These are phyloP conservation scores for Tenthredo mesomela DNA, from an alignment of 2,888 invertebrate species.

Conservation along the genomic window DNA sequence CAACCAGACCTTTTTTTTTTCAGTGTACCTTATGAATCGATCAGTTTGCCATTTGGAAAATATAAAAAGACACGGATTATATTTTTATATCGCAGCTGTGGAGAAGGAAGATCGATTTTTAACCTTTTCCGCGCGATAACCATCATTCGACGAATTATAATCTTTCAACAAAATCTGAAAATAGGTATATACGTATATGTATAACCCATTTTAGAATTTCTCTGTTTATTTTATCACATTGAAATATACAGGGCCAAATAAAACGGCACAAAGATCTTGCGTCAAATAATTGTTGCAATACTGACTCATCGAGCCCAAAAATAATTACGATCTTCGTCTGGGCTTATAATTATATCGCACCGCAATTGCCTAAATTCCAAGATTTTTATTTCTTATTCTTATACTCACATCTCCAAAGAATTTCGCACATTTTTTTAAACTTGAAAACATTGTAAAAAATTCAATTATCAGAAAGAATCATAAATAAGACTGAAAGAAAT, in stretches of 20 bases:
- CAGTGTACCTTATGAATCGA: too few species aligned
- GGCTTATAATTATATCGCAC: not conserved
- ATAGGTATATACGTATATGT: not conserved
- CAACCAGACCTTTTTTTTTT: too few species aligned
- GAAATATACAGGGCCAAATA: not conserved
- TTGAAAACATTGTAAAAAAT: too few species aligned
- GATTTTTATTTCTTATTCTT: not conserved
- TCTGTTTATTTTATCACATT: slow-evolving; percentile 21
- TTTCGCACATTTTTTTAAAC: too few species aligned
- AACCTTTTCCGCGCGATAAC: not conserved
- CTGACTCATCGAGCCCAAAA: not conserved
- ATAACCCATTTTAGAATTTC: not conserved
- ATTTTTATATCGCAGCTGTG: too few species aligned
- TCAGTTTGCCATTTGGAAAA: not conserved
- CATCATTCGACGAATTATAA: not conserved
- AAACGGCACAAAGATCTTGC: not conserved
- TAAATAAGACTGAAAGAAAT: not conserved
- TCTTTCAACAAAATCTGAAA: not conserved
- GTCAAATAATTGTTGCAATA: slow-evolving; percentile 10
- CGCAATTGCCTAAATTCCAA: not conserved
- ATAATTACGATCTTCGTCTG: not conserved
- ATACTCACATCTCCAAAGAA: too few species aligned
- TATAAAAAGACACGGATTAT: too few species aligned
- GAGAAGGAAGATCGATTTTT: not conserved
- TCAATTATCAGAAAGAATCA: not conserved